Evolutionary conservation across 2,113 vertebrate species (phyloP), one percentile per base, ranked within the genome.

Genomic region (Paratilapia polleni): DNA sequence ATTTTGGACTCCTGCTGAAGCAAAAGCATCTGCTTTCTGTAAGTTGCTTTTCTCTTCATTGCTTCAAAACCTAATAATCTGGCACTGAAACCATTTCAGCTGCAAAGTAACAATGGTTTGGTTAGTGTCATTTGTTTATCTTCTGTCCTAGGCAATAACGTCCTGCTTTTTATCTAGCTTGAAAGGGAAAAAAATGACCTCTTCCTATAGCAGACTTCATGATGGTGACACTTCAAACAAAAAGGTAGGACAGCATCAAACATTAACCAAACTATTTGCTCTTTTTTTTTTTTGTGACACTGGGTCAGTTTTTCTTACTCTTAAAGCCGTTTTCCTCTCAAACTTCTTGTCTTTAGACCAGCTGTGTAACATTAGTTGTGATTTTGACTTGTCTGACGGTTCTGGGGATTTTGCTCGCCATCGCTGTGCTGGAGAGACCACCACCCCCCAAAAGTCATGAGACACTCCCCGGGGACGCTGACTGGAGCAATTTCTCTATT

Each of bases 341-440:
- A 34, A 0, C 47, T 17, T 10, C 5, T 8, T 36, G 28, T 75
- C 11, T 28, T 82, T 13, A 96, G 95, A 93, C 60, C 60, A 89
- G 85, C 74, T 80, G 91, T 52, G 52, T 83, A 10, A 31, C 73
- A 0, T 38, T 93, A 31, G 90, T n/a, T 5, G 17, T 91, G 73
- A 73, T 91, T 38, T 28, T 93, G 17, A 94, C 57, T 28, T 91
- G 87, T 74, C 61, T 96, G 82, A 88, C 75, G 1, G 36, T 92
- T 1, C 14, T 96, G 63, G 95, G 95, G 7, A 47, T 91, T 19
- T 24, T 96, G 49, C 82, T 96, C 1, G 93, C 92, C 54, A 66
- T 95, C 1, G 88, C 83, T 52, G 87, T 96, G 34, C 77, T 95
- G 15, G 88, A 95, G 83, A 93, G 91, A 84, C 66, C 83, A 47